Conservation (phyloP, 2,797 vertebrate species). For the Tokudaia tokunoshimensis region DNA sequence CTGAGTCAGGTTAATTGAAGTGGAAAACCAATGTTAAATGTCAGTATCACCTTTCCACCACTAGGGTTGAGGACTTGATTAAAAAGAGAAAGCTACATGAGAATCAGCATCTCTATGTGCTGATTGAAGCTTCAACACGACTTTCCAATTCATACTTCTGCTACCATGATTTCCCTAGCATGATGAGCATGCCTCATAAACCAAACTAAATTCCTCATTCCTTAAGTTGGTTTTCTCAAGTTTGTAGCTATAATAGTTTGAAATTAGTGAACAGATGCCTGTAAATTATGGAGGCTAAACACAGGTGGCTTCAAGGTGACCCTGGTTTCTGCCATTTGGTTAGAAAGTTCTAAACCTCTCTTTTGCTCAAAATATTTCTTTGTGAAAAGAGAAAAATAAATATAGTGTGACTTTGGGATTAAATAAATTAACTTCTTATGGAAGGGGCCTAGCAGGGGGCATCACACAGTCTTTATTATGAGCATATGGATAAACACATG, state of each 20-base stretch:
- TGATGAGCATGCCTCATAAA: background rate
- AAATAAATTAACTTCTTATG: too few relatives aligned
- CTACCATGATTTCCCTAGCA: background rate
- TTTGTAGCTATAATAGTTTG: background rate
- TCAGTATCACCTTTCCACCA: too few relatives aligned
- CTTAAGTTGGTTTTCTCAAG: background rate
- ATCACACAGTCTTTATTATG: too few relatives aligned
- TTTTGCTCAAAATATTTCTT: too few relatives aligned
- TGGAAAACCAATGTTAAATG: background rate
- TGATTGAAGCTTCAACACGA: background rate
- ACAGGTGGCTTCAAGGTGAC: too few relatives aligned
- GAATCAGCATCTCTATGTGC: background rate
- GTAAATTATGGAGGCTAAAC: background rate
- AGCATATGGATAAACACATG: too few relatives aligned
- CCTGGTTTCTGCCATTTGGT: background rate
- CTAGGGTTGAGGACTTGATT: background rate
- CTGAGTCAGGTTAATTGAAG: background rate
- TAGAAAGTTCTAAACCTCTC: background rate
- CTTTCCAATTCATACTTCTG: background rate
- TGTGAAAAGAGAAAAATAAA: too few relatives aligned
- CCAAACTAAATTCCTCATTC: background rate
- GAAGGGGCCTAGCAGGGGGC: too few relatives aligned
- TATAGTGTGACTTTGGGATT: too few relatives aligned
- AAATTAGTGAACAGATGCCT: background rate
- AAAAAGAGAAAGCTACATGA: background rate